Conservation (phyloP, 1,140 invertebrate species). For the Triops cancriformis region DNA sequence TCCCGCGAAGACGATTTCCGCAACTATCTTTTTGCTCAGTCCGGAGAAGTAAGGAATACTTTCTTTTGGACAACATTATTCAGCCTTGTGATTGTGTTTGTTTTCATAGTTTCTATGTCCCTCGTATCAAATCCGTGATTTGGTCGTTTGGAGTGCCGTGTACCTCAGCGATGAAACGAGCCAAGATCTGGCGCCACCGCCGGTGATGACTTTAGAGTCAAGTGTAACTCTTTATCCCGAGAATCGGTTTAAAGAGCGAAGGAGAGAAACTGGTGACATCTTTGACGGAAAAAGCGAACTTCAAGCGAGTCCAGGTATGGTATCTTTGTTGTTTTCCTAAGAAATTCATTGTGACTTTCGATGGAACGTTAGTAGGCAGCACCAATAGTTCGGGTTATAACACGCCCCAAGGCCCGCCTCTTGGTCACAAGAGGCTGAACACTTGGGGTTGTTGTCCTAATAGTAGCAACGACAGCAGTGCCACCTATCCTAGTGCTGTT, state of each 20-base stretch:
- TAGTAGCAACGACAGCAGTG: not conserved
- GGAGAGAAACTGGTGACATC: conserved; percentile 28
- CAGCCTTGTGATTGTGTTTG: conserved; percentile 19
- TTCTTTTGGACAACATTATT: not conserved
- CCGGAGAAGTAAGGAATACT: conserved; percentile 35
- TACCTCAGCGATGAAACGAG: conserved; percentile 52
- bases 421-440: not conserved
- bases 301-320: conserved; percentile 21
- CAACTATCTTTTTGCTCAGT: conserved; percentile 71
- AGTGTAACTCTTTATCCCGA: not conserved
- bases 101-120: conserved; percentile 69
- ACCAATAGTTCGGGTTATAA: not conserved
- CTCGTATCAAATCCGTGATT: conserved; percentile 67
- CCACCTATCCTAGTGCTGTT: not conserved
- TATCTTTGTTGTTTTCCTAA: conserved; percentile 25
- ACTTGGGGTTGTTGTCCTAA: not conserved
- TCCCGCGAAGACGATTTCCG: conserved; percentile 58
- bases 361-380: not conserved
- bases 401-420: not conserved
- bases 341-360: not conserved
- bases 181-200: conserved; percentile 24
- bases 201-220: conserved; percentile 30
- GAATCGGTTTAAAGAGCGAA: not conserved
- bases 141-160: conserved; percentile 74
- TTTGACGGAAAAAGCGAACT: conserved; percentile 28